Conservation (phyloP, 2,797 vertebrate genomes). For the Phrynocephalus vlangalii region DNA sequence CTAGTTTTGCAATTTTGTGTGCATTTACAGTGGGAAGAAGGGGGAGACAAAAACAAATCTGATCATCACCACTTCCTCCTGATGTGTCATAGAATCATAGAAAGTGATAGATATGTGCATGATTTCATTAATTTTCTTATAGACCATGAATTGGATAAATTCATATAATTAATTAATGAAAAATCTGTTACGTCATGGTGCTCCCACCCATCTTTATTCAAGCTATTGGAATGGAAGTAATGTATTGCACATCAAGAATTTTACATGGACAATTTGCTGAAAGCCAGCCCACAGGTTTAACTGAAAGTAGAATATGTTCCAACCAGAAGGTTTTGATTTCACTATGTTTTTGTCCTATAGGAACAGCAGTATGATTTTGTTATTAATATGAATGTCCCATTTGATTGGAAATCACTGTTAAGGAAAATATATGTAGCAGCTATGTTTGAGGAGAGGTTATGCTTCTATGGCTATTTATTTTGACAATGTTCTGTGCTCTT, state of each 20-base stretch:
- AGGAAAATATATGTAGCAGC: slow-evolving; percentile 7
- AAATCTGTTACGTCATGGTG: neutral
- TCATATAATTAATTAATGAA: neutral
- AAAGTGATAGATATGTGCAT: neutral
- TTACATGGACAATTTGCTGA: slow-evolving; percentile 57
- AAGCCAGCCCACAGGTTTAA: slow-evolving; percentile 50
- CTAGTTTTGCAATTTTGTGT: neutral
- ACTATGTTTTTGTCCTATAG: slow-evolving; percentile 35
- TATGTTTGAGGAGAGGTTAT: slow-evolving; percentile 22
- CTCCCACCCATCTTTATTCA: slow-evolving; percentile 18
- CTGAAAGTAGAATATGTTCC: slow-evolving; percentile 37
- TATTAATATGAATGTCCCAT: slow-evolving; percentile 46
- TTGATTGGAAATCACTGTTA: slow-evolving; percentile 33
- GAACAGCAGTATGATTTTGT: slow-evolving; percentile 38
- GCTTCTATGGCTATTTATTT: slow-evolving; percentile 23
- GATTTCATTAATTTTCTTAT: neutral
- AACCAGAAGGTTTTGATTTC: slow-evolving; percentile 35
- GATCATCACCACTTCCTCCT: neutral
- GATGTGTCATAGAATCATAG: neutral
- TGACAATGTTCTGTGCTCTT: slow-evolving; percentile 9
- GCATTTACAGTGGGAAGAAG: neutral
- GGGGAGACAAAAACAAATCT: too few relatives aligned
- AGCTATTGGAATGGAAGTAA: slow-evolving; percentile 50
- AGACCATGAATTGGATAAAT: neutral
- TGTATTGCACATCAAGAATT: slow-evolving; percentile 64